A percentile compares a stretch with the other conserved stretches of the same genome.
Conservation (phyloP, 2,888 invertebrate species). For the Congeria kusceri region DNA sequence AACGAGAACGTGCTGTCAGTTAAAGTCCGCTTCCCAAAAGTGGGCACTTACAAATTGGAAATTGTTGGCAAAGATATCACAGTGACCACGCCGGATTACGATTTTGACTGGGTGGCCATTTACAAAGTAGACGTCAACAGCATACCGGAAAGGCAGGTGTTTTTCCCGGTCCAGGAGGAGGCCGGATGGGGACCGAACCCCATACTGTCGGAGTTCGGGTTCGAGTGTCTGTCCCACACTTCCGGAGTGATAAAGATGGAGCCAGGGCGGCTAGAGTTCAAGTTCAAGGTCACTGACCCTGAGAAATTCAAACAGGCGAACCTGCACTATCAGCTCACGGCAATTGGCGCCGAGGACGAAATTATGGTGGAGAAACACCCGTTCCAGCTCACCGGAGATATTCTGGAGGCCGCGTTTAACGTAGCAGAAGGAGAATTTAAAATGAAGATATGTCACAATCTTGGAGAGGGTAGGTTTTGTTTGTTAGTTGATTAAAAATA, state of each 20-base stretch:
- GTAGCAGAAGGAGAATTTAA: conserved; percentile 59
- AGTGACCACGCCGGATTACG: conserved; percentile 68
- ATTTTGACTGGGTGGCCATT: conserved; percentile 76
- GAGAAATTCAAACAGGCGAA: conserved; percentile 54
- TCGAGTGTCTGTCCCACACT: conserved; percentile 54
- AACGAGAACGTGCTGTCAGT: conserved; percentile 70
- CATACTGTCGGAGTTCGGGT: conserved; percentile 60
- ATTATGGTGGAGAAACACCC: conserved; percentile 37
- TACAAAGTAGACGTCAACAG: conserved; percentile 71
- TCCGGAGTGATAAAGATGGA: conserved; percentile 58
- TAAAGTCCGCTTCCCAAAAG: conserved; percentile 72
- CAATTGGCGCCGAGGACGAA: conserved; percentile 53
- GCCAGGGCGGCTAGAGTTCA: conserved; percentile 59
- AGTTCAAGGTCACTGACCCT: conserved; percentile 56
- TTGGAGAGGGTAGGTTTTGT: conserved; percentile 51
- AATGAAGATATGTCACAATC: conserved; percentile 54
- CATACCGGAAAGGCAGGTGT: conserved; percentile 68
- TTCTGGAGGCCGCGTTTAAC: conserved; percentile 41
- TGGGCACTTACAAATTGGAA: conserved; percentile 79
- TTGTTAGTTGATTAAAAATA: too few species aligned
- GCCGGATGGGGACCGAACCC: conserved; percentile 81
- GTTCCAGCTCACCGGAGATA: conserved; percentile 54
- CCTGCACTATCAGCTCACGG: conserved; percentile 8
- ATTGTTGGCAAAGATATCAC: conserved; percentile 78
- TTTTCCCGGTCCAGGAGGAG: conserved; percentile 77